These are phyloP conservation scores for Tachypleus tridentatus DNA, from an alignment of 1,140 invertebrate genomes.

Conservation along the genomic window DNA sequence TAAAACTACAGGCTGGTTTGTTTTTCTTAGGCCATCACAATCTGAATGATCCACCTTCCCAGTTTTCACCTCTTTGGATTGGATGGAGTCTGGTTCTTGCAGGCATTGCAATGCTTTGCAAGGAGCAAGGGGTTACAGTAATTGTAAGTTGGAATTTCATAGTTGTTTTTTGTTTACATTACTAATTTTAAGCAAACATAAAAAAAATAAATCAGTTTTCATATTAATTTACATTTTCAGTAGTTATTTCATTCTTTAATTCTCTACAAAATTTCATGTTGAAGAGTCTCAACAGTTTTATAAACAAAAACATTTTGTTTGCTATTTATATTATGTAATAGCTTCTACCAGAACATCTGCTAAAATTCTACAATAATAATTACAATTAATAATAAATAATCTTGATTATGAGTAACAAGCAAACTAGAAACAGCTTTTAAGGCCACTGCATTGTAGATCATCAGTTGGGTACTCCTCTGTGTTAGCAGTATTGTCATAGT, in stretches of 20 bases:
- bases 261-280: neutral
- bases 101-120: constrained; percentile 62
- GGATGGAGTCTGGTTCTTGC: constrained; percentile 11
- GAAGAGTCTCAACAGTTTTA: constrained; percentile 2
- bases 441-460: too few species aligned
- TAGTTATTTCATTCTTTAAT: neutral
- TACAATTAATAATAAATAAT: too few species aligned
- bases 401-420: too few species aligned
- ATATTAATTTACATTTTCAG: neutral
- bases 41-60: neutral
- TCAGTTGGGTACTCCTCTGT: too few species aligned
- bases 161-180: neutral
- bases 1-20: too few species aligned
- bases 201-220: constrained; percentile 3
- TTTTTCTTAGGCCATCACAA: neutral
- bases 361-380: too few species aligned
- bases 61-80: constrained; percentile 2
- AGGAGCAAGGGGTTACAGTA: constrained; percentile 85
- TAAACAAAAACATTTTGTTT: constrained; percentile 7
- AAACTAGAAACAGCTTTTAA: too few species aligned
- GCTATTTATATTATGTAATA: constrained; percentile 11
- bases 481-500: too few species aligned
- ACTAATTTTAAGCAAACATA: neutral
- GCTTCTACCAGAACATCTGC: too few species aligned
- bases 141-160: constrained; percentile 47